Conservation (phyloP, 1,140 invertebrate genomes). For the Geopemphigus sp. region DNA sequence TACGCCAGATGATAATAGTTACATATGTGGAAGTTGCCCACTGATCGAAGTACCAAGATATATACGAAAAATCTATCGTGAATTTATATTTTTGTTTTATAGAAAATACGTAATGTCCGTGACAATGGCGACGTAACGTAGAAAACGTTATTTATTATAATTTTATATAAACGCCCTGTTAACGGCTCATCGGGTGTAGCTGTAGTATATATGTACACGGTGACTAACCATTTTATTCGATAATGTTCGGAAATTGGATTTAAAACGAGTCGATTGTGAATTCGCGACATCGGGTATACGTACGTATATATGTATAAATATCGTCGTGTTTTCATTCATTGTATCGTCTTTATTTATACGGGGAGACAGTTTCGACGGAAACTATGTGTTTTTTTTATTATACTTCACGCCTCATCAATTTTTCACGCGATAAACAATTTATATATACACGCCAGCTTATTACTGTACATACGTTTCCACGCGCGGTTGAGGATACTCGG, state of each 20-base stretch:
- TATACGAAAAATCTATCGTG: no score
- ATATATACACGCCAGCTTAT: background rate
- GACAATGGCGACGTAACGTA: no score
- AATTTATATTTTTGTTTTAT: no score
- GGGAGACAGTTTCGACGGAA: background rate
- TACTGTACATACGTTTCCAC: background rate
- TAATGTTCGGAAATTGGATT: slow-evolving; percentile 13
- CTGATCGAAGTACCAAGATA: no score
- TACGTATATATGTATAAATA: no score
- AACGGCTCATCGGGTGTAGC: no score
- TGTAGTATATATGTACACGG: background rate
- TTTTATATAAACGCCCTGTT: background rate
- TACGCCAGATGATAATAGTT: no score
- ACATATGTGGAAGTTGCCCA: no score
- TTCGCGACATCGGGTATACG: no score
- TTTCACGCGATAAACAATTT: background rate
- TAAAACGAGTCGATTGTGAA: no score
- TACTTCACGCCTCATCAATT: background rate
- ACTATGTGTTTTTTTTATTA: background rate
- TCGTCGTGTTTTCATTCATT: background rate
- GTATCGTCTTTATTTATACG: background rate
- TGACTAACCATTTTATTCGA: background rate
- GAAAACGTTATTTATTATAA: background rate
- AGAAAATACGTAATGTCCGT: no score
- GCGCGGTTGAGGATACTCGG: background rate